Conservation (phyloP, 2,888 invertebrate species). For the Pandemis heparana region DNA sequence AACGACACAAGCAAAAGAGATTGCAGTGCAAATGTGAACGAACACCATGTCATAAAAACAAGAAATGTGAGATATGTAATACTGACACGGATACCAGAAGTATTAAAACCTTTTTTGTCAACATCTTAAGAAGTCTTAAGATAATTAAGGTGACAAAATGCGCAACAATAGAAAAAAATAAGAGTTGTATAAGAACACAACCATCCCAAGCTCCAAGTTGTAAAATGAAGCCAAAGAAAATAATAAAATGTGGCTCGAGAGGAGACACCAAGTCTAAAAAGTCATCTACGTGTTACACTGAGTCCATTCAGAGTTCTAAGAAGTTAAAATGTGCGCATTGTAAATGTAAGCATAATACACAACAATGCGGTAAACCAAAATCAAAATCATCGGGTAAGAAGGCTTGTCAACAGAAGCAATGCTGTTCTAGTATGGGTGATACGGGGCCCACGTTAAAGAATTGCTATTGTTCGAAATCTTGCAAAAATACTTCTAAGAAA, state of each 20-base stretch:
- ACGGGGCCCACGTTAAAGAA: not conserved
- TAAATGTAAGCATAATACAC: not conserved
- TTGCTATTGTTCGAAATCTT: constrained; percentile 26
- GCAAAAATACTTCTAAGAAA: not conserved
- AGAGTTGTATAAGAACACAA: not conserved
- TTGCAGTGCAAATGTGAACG: not conserved
- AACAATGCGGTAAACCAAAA: not conserved
- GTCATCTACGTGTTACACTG: not conserved
- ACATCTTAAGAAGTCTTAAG: not conserved
- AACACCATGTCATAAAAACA: not conserved
- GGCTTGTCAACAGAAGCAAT: not conserved
- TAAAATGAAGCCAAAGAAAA: not conserved
- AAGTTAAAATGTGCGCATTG: not conserved
- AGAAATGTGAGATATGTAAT: not conserved
- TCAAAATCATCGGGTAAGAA: not conserved
- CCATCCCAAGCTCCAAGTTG: not conserved
- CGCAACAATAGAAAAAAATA: not conserved
- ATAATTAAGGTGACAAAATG: not conserved
- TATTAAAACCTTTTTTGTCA: not conserved
- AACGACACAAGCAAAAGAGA: not conserved
- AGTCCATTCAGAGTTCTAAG: not conserved
- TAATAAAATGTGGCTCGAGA: not conserved
- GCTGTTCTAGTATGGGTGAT: not conserved
- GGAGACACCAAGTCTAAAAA: not conserved
- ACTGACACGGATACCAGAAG: not conserved